These are phyloP conservation scores for Caenorhabditis brenneri DNA, from an alignment of 1,140 invertebrate genomes.

Conservation along the genomic window DNA sequence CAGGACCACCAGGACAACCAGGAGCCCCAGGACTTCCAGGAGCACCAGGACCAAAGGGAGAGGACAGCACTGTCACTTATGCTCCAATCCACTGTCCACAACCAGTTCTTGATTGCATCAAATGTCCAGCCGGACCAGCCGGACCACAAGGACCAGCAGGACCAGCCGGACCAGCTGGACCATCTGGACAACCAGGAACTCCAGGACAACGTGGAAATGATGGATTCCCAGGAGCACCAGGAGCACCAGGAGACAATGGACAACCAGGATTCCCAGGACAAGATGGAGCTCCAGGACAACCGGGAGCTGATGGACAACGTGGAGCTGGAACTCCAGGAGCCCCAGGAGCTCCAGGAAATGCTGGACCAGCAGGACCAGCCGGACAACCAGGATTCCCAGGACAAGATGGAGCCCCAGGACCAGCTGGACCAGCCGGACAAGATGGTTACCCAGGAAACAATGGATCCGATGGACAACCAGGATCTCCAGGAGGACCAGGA, in stretches of 20 bases:
- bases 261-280: slow-evolving; percentile 44
- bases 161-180: slow-evolving; percentile 24
- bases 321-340: slow-evolving; percentile 49
- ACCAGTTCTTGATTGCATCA: background rate
- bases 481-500: slow-evolving; percentile 35
- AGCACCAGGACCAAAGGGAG: slow-evolving; percentile 42
- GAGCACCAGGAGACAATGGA: slow-evolving; percentile 30
- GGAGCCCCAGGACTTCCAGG: slow-evolving; percentile 53
- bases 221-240: slow-evolving; percentile 32
- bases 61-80: background rate
- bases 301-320: slow-evolving; percentile 48
- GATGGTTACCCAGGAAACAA: slow-evolving; percentile 37
- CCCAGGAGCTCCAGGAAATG: slow-evolving; percentile 36
- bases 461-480: slow-evolving; percentile 43
- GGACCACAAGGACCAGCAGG: slow-evolving; percentile 35
- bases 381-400: slow-evolving; percentile 47
- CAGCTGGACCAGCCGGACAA: slow-evolving; percentile 32
- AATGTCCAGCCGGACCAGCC: slow-evolving; percentile 35
- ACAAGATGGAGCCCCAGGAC: slow-evolving; percentile 31
- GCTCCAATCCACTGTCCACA: slow-evolving; percentile 38
- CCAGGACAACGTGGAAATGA: slow-evolving; percentile 45
- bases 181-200: slow-evolving; percentile 42
- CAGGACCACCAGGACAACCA: slow-evolving; percentile 56
- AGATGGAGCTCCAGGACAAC: slow-evolving; percentile 48
- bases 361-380: slow-evolving; percentile 47